These are phyloP conservation scores for Eretmochelys imbricata DNA, from an alignment of 2,113 vertebrate species.

Conservation along the genomic window DNA sequence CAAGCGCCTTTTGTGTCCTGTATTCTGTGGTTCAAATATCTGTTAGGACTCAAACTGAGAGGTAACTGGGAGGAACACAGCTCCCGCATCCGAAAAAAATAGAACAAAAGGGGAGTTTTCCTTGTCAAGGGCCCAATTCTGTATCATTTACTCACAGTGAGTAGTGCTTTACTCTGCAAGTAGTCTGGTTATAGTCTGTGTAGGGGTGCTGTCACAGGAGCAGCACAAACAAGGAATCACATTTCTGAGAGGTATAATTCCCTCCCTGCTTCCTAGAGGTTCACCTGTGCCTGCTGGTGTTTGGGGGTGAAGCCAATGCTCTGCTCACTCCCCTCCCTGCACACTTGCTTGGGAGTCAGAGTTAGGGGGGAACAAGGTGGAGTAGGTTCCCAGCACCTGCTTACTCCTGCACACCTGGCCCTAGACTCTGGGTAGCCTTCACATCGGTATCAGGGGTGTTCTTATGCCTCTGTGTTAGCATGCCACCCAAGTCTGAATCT, in stretches of 20 bases:
- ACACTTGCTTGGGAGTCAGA: not conserved
- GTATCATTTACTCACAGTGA: not conserved
- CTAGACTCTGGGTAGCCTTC: not conserved
- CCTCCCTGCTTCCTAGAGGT: not conserved
- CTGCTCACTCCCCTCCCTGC: not conserved
- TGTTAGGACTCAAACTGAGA: not conserved
- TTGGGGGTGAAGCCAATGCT: not conserved
- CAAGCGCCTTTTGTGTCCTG: not conserved
- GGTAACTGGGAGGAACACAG: not conserved
- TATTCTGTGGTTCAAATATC: not conserved
- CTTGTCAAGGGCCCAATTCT: not conserved
- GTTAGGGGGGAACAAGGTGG: not conserved
- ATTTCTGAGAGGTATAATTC: not conserved
- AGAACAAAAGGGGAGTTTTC: rapidly evolving
- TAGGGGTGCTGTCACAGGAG: not conserved
- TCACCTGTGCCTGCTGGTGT: not conserved
- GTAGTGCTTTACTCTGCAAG: not conserved
- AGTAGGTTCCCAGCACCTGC: not conserved
- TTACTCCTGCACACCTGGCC: not conserved
- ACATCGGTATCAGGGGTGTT: not conserved
- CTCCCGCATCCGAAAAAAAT: not conserved
- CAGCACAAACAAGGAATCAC: not conserved
- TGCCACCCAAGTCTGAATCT: not conserved
- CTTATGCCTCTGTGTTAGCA: rapidly evolving
- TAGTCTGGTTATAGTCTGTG: not conserved